These are phyloP conservation scores for Tryphoninae sp. DNA, from an alignment of 2,888 invertebrate genomes.

Conservation along the genomic window DNA sequence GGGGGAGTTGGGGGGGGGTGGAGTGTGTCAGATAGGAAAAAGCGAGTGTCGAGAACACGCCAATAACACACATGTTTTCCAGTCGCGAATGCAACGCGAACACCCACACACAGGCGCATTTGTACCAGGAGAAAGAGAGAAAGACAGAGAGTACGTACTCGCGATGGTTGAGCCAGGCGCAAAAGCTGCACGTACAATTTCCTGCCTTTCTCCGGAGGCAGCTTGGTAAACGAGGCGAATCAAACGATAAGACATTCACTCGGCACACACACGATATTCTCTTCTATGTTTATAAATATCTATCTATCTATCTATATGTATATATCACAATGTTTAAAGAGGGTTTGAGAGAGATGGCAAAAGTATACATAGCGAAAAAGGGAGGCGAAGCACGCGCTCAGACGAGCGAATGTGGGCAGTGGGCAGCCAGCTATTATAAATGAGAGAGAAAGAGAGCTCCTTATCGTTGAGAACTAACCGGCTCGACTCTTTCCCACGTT, in stretches of 20 bases:
- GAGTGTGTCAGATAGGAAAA: not conserved
- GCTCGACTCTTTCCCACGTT: conserved; percentile 75
- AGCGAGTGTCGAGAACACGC: conserved; percentile 17
- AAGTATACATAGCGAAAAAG: conserved; percentile 14
- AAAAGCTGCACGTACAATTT: conserved; percentile 71
- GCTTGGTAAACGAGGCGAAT: conserved; percentile 74
- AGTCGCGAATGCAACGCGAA: conserved; percentile 9
- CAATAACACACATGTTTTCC: conserved; percentile 27
- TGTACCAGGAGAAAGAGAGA: conserved; percentile 34
- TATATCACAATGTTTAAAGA: conserved; percentile 4
- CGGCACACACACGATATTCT: conserved; percentile 60
- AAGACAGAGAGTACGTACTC: not conserved
- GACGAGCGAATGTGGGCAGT: conserved; percentile 69
- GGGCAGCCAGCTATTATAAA: conserved; percentile 74
- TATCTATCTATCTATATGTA: not conserved
- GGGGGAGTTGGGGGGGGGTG: no score
- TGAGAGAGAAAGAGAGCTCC: conserved; percentile 67
- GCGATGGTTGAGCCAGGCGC: conserved; percentile 44
- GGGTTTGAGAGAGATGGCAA: conserved; percentile 14
- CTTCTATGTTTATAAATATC: conserved; percentile 10
- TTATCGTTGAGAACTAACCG: conserved; percentile 76
- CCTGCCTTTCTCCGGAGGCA: conserved; percentile 76
- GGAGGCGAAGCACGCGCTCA: conserved; percentile 55
- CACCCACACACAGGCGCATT: conserved; percentile 13
- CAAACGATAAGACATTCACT: conserved; percentile 76